Base-by-base conservation (phyloP, 2,113 vertebrate species). In the Salvator merianae region DNA sequence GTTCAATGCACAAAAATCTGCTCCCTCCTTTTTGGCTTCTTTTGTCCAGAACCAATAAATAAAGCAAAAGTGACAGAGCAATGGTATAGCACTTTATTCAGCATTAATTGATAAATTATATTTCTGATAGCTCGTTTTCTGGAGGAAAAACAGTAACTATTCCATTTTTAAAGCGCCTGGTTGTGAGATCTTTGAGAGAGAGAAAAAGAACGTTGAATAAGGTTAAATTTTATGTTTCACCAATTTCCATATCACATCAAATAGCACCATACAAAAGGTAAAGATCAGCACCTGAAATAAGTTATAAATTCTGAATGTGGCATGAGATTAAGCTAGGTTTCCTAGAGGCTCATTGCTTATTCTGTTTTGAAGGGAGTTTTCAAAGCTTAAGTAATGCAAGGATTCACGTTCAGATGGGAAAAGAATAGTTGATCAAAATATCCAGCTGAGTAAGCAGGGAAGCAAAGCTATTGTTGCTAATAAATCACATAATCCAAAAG, bases 301-400 rank as follows among this genome's bases (percentile, higher is more conserved):
- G 65, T 80, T 1, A 0, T 83, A 76, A 85, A 36, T 59, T 72
- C 78, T 86, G 59, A 68, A 81, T 77, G 86, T 85, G 81, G 77
- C 76, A 69, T 63, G 63, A 88, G 70, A 86, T 6, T 3, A 77
- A 59, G 13, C 8, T 62, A 34, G 1, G 0, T 0, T 86, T 87
- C 86, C 77, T n/a, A 38, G 59, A 83, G 78, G 8, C 8, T 77
- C 81, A 86, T 85, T 10, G 80, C 66, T 16, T 13, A 76, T 77
- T 87, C 74, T 88, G 38, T 69, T 89, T 85, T 81, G 65, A 79
- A 74, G 50, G 68, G 75, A 88, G 4, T 20, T 81, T 88, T 87
- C 76, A 71, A 81, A 89, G 65, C 63, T 73, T 68, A 18, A 66
- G 77, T 83, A 66, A 50, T 36, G 18, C 78, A 81, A 40, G 43